Conservation (phyloP, 2,888 invertebrate genomes). For the Drosophila helvetica region DNA sequence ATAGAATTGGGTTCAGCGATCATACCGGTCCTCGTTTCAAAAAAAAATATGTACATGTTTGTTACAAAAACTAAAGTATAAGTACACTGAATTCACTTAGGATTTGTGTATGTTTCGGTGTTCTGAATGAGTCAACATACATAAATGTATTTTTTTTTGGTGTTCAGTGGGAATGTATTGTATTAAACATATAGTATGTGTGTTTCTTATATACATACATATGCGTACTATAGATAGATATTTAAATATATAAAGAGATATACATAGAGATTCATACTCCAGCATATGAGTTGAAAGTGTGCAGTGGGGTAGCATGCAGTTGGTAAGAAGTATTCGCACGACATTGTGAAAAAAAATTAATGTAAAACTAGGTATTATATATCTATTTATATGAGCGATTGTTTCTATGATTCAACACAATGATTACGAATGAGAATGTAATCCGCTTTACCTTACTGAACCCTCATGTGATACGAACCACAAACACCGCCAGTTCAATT, state of each 20-base stretch:
- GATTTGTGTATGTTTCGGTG: background rate
- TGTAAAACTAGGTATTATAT: background rate
- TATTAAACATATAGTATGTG: background rate
- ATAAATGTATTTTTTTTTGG: background rate
- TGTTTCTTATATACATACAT: background rate
- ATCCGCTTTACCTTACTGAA: background rate
- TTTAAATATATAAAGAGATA: background rate
- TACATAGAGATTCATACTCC: background rate
- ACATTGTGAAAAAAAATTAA: background rate
- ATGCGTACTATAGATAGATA: background rate
- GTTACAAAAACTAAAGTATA: background rate
- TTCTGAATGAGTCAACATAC: background rate
- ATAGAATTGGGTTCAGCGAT: slow-evolving; percentile 34
- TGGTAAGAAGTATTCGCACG: background rate
- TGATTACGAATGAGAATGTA: background rate
- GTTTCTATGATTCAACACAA: background rate
- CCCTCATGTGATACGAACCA: background rate
- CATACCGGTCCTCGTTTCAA: slow-evolving; percentile 58
- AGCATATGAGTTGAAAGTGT: background rate
- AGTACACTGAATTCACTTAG: background rate
- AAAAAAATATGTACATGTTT: slow-evolving; percentile 26
- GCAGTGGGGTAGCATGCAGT: background rate
- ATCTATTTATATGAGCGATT: background rate
- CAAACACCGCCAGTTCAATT: background rate
- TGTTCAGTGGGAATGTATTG: background rate